phyloP scores from a whole-genome alignment of 2,888 invertebrate genomes.

The Eubasilissa splendida region DNA sequence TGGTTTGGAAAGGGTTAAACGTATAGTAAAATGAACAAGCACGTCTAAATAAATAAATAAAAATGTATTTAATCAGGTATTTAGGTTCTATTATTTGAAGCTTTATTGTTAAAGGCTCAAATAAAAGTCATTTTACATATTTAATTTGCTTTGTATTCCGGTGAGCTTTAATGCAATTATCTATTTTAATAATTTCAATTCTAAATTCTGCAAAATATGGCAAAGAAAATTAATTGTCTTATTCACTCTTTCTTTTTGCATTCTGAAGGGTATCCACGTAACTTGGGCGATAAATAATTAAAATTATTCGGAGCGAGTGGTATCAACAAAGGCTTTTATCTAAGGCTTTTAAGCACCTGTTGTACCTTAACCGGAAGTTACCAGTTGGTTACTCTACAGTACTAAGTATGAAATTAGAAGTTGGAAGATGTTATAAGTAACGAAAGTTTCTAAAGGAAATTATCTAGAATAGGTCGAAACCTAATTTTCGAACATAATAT shows the following conservation, averaged over 20 bases:
- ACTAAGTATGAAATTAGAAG: conserved; percentile 24
- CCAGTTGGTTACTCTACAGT: conserved; percentile 13
- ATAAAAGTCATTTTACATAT: no score
- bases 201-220: no score
- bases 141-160: no score
- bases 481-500: conserved; percentile 50
- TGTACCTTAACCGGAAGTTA: conserved; percentile 19
- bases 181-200: no score
- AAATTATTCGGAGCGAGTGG: conserved; percentile 9
- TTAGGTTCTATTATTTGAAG: no score
- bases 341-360: conserved; percentile 35
- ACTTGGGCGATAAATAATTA: conserved; percentile 3
- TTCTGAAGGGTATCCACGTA: neutral
- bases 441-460: conserved; percentile 40
- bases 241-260: neutral
- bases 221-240: no score
- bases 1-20: no score
- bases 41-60: no score
- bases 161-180: no score
- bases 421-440: conserved; percentile 20
- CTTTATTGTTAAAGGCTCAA: no score
- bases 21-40: no score
- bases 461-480: conserved; percentile 50
- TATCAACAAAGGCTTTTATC: conserved; percentile 21
- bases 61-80: no score